Evolutionary conservation across 2,113 vertebrate species (phyloP).

Genomic region (Tauraco erythrolophus): DNA sequence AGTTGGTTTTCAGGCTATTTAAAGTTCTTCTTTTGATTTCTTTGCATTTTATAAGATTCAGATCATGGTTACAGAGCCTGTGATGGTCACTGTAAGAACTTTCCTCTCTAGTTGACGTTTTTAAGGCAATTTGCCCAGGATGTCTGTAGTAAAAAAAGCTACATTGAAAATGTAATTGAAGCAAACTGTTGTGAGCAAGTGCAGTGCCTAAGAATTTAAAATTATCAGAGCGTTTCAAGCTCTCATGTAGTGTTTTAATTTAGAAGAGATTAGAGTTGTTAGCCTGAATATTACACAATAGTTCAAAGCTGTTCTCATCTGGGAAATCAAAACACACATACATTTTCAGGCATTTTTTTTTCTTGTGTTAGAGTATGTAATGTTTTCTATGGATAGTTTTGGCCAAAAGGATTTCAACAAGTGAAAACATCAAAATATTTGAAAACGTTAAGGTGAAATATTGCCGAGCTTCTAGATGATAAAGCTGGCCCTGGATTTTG

Average conservation of each 20-base stretch:
- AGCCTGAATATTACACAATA: not conserved
- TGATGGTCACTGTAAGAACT: not conserved
- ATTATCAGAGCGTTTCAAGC: conserved; percentile 13
- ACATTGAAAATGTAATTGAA: not conserved
- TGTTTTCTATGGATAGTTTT: not conserved
- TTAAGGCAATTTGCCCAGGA: not conserved
- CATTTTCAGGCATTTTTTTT: not conserved
- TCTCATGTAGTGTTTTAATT: conserved; percentile 2
- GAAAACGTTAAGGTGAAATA: not conserved
- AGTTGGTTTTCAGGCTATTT: not conserved
- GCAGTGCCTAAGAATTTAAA: not conserved
- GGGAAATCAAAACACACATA: not conserved
- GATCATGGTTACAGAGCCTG: not conserved
- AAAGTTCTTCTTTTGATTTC: not conserved
- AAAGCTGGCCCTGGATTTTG: not conserved
- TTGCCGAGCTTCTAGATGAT: not conserved
- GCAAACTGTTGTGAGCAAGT: not conserved
- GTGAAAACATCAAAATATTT: not conserved
- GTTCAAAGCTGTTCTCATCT: not conserved
- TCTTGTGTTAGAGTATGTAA: not conserved
- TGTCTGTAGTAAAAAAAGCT: not conserved
- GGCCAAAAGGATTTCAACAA: not conserved
- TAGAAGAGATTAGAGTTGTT: not conserved
- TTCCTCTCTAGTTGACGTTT: not conserved
- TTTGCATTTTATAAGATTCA: not conserved